Base-by-base conservation (phyloP, 2,113 vertebrate genomes). In the Donacobius atricapilla region DNA sequence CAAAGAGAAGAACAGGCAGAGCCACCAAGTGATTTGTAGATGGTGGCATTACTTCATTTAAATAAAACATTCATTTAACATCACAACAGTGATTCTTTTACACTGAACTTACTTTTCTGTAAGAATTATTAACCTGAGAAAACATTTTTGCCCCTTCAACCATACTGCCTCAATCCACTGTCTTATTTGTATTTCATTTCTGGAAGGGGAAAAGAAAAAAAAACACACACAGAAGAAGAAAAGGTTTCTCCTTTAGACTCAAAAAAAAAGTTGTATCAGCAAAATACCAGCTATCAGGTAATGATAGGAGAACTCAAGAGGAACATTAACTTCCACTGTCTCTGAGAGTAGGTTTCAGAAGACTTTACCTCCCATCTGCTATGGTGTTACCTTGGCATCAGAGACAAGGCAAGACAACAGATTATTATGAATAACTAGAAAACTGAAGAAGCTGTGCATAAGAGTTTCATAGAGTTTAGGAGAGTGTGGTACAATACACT, bases 1-100 rank as follows among this genome's bases (percentile, higher is more conserved):
- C 89, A 79, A 84, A 91, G 39, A 93, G 68, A 79, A 91, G 76
- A 96, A 77, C 11, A 65, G 58, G 66, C 50, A 95, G 60, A 87
- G 25, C 77, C 70, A 72, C 66, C 37, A 83, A 58, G 39, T 63
- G 70, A 88, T 89, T 85, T 80, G 80, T 23, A 89, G 87, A 84
- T 85, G 45, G 21, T 90, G 71, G 45, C 58, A 72, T 58, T 30
- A 35, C 58, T 82, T 83, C 47, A 73, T 94, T 88, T 90, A 65
- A 91, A 85, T 94, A 72, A 89, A 91, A n/a, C 19, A 78, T 51
- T 83, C 11, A 65, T 83, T 89, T 83, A 82, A 72, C 42, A 89
- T 57, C 3, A 11, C 70, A 79, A 64, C 25, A 39, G 61, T 68
- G 47, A 57, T 60, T 87, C 57, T 58, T 92, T 90, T 42, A 80